Conservation (phyloP, 2,113 vertebrate species). For the Gymnorhina tibicen region DNA sequence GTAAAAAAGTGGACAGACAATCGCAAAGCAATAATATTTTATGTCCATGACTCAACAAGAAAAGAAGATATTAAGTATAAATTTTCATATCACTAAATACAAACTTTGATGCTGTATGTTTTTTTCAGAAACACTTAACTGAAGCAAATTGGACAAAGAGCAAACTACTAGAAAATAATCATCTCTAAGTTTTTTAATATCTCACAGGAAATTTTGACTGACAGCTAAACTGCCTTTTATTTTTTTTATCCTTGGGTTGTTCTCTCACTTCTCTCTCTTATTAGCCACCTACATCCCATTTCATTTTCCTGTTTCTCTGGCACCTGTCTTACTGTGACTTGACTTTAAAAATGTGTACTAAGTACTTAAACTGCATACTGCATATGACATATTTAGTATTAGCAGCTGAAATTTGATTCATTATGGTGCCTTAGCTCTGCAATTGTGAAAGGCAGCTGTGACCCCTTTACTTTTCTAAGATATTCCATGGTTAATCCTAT, state of each 20-base stretch:
- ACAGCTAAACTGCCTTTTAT: neutral
- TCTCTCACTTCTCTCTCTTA: conserved; percentile 43
- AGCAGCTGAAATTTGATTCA: neutral
- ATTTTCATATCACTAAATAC: neutral
- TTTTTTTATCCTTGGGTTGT: neutral
- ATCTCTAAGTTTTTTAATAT: neutral
- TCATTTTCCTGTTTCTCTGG: conserved; percentile 27
- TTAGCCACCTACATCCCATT: conserved; percentile 32
- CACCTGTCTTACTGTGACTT: conserved; percentile 45
- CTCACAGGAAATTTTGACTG: conserved; percentile 18
- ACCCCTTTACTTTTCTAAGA: neutral
- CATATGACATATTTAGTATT: neutral
- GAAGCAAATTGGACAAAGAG: neutral
- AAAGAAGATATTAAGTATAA: neutral
- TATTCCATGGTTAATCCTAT: neutral
- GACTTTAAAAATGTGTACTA: conserved; percentile 8
- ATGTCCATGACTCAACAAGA: neutral
- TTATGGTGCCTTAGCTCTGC: neutral
- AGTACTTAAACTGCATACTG: neutral
- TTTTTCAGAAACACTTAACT: neutral
- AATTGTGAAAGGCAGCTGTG: neutral
- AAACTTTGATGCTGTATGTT: neutral
- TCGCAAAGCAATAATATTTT: neutral
- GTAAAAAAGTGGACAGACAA: neutral
- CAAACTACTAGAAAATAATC: neutral